Evolutionary conservation across 35 echinoderm and acorn worm species (phyloP), one percentile per base, ranked within the genome.

Genomic region (Heliocidaris tuberculata): DNA sequence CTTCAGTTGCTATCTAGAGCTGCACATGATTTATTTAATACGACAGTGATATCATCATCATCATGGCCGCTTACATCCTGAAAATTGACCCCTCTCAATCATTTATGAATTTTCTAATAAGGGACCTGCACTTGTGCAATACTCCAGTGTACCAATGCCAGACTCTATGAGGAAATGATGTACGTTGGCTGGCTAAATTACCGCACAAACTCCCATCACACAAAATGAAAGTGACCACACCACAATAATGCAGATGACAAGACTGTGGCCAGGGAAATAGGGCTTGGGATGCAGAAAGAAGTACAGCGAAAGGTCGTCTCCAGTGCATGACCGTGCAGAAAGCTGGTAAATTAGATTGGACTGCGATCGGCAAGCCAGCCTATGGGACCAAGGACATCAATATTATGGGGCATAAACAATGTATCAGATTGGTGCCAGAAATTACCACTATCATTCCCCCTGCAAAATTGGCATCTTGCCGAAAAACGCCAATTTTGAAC

Each of bases 301-400:
- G 87, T 89, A 89, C 87, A 89, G 32, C 47, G 8, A 89, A 48
- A 48, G 87, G 87, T 89, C 87, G 31, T 89, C 12, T 32, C 31
- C 87, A 89, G 87, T 89, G 87, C 87, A 89, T 89, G 87, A 89
- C 87, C 87, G 87, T 89, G 32, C 30, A 47, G 31, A 89, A 89
- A 47, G 31, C 87, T 32, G 32, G 12, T 89, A 89, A 89, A 89
- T 89, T 89, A 89, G 87, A 89, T 89, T 89, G 87, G 87, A 89
- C 87, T 32, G 87, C 32, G 19, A 89, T 12, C 31, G 30, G 86
- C 86, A 88, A 88, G 86, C 47, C 24, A 48, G 87, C 47, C 87
- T 89, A 32, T 48, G 31, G 31, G 47, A 47, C 87, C 31, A 32
- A 48, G 87, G 87, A 32, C 31, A 48, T 2, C 47, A 7, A 13